Base-by-base conservation (phyloP, 2,797 vertebrate genomes). In the Artibeus lituratus region DNA sequence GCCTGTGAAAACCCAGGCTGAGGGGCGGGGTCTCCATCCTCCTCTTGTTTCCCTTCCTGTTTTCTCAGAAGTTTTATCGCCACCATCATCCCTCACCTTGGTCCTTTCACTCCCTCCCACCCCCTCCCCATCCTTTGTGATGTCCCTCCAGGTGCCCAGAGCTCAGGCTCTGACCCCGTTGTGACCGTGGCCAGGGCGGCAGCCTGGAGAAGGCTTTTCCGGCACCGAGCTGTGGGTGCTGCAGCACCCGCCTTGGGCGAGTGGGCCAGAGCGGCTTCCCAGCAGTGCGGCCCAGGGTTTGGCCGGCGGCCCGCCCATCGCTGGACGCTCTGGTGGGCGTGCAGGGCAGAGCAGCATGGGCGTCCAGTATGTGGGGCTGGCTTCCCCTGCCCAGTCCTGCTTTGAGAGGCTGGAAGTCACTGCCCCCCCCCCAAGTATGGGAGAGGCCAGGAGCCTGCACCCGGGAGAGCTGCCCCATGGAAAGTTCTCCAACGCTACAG, bases 221-320 rank as follows among this genome's bases (percentile, higher is more conserved):
- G n/a, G 32, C 9, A 0, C 44, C 1, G 0, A 1, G 22, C 24
- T 4, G 12, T 5, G 21, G 49, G 1, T 14, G 4, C 19, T 12
- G 44, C 47, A 6, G 49, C 10, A 12, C 44, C n/a, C 2, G 42
- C 81, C 78, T 7, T 10, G 8, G 59, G 10, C 0, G 0, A 3
- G n/a, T 26, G 19, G 53, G 29, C 51, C 70, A 2, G 0, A 9
- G 8, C 9, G 53, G 29, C n/a, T 1, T 67, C 67, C 22, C 15
- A 8, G 35, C 2, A 3, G 57, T 0, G 21, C 69, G 1, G 18
- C 53, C 32, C 39, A 1, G 76, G 1, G 6, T 2, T n/a, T 3
- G 3, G 12, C 53, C 0, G 19, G 2, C 2, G 0, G 0, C 5
- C 24, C 0, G 5, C 21, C 35, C 37, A 5, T 8, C 7, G 15